A percentile compares a stretch with the other conserved stretches of the same genome.
Conservation (phyloP, 2,113 vertebrate species). For the Pomatorhinus ruficollis region DNA sequence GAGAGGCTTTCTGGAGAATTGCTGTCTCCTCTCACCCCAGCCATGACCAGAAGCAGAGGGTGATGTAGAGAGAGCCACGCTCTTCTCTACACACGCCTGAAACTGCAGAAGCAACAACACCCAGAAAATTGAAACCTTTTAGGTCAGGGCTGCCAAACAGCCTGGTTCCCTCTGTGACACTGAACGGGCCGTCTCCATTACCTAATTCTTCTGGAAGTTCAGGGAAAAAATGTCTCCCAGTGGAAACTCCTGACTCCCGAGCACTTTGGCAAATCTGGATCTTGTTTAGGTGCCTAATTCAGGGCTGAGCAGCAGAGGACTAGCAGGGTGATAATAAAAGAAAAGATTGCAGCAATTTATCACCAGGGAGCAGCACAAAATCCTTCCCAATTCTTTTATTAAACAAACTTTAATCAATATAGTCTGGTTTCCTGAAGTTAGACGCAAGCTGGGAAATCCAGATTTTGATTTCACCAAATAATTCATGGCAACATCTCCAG, state of each 20-base stretch:
- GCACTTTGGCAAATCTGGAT: conserved; percentile 56
- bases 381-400: background rate
- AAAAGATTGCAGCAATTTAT: conserved; percentile 35
- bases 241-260: conserved; percentile 1
- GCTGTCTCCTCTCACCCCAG: background rate
- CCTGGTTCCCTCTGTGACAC: conserved; percentile 10
- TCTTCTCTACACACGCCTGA: background rate
- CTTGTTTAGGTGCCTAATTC: conserved; percentile 49
- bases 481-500: background rate
- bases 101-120: background rate
- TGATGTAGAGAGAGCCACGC: background rate
- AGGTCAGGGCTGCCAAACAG: conserved; percentile 18
- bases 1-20: background rate
- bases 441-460: fast-evolving
- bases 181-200: background rate
- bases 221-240: background rate
- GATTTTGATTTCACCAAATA: background rate
- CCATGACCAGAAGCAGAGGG: background rate
- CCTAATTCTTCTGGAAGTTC: conserved; percentile 54
- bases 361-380: background rate
- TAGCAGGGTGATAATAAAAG: conserved; percentile 54
- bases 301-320: background rate
- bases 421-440: background rate
- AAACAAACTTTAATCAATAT: background rate
- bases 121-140: conserved; percentile 33